Base-by-base conservation (phyloP, 64 coral and sea anemone species). In the Pocillopora verrucosa region DNA sequence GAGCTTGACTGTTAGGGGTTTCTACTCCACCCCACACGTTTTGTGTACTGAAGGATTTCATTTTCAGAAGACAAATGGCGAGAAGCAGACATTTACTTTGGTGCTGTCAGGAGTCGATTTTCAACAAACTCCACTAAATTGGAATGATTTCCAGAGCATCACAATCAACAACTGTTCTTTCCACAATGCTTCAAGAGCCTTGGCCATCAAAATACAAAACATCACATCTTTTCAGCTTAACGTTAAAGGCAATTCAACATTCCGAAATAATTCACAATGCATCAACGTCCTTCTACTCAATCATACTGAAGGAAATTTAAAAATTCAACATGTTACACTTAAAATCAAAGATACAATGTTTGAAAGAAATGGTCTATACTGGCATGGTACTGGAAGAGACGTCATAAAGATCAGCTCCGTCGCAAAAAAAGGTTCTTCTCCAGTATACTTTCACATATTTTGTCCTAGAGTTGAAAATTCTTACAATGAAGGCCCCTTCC, bases 221-320 rank as follows among this genome's bases (percentile, higher is more conserved):
- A 51, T 51, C 7, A 51, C 41, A 51, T 51, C 41, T 51, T 51
- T 51, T 7, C 41, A 51, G 17, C 59, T 81, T 24, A 14, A 81
- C 19, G 19, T 81, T 17, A 2, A 63, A 81, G 79, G 79, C 7
- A 17, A 2, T n/a, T 81, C 79, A 34, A 4, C 16, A 5, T 81
- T 81, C 17, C 24, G 15, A 19, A 81, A 81, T 36, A 81, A 81
- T 81, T 81, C 79, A 11, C 24, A 34, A 13, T 81, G 58, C 26
- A 81, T 81, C 16, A 5, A 36, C 1, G 5, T 81, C 75, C 17
- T 77, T 16, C 26, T 79, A 62, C n/a, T 62, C 6, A 34, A 81
- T 35, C 5, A 60, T 26, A 19, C 9, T 13, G 34, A 1, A 62
- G 36, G 16, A 4, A 14, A 30, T 30, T 30, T 30, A 30, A 30